Evolutionary conservation across 2,113 vertebrate species (phyloP).

Genomic region (Epinephelus fuscoguttatus): DNA sequence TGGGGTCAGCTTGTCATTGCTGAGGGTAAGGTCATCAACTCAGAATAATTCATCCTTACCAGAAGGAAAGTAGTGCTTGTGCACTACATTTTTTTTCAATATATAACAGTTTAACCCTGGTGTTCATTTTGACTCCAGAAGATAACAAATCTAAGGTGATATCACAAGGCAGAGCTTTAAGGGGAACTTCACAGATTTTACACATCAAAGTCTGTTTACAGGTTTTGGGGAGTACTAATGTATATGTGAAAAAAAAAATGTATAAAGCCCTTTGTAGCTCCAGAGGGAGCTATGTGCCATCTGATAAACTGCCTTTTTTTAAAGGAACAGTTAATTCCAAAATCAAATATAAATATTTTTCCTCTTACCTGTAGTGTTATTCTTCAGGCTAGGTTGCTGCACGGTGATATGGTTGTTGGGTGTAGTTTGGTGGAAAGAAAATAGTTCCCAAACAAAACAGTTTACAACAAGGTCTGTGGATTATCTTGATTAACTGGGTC

Average conservation of each 20-base stretch:
- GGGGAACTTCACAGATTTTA: constrained; percentile 25
- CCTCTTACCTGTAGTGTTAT: no score
- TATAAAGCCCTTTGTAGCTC: neutral
- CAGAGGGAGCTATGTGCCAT: no score
- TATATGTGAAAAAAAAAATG: neutral
- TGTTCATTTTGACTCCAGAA: constrained; percentile 18
- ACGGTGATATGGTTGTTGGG: no score
- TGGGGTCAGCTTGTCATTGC: neutral
- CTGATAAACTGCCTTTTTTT: neutral
- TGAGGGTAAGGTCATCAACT: neutral
- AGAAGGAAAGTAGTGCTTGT: neutral
- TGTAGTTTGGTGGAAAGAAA: no score
- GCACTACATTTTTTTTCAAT: neutral
- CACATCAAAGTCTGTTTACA: constrained; percentile 16
- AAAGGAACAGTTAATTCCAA: no score
- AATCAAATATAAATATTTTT: no score
- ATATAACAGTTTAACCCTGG: neutral
- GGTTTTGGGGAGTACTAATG: neutral
- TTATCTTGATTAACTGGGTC: no score
- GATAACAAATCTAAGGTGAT: constrained; percentile 25
- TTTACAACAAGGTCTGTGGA: no score
- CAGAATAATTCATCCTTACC: constrained; percentile 4
- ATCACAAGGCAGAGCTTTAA: constrained; percentile 7
- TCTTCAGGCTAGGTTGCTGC: no score
- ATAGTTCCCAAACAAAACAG: no score